Evolutionary conservation across 2,797 vertebrate genomes (phyloP), one percentile per base, ranked within the genome.

Genomic region (Agapornis canus): DNA sequence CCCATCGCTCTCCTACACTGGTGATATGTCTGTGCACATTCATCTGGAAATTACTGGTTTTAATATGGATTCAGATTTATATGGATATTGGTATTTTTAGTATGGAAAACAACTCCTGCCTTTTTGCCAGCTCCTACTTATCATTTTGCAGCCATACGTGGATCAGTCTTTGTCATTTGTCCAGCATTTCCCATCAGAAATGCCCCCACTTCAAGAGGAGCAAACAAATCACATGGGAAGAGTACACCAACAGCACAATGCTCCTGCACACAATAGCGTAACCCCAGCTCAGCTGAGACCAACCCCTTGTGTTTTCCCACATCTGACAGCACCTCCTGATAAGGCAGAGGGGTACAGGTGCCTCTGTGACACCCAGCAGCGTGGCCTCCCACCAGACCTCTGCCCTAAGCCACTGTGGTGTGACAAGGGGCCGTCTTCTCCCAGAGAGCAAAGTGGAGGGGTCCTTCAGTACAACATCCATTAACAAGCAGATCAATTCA

Each of bases 391-490:
- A n/a, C 23, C 21, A 6, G 5, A 48, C 21, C 23, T 60, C 60
- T 18, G 31, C 31, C 75, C 21, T 3, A 20, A 40, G 27, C 43
- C 19, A 1, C 2, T 0, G 2, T 17, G 5, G 9, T 4, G 17
- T 31, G 22, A 37, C 5, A 0, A 40, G 0, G 0, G 4, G 6
- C n/a, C 21, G 6, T 7, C 68, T 76, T 47, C 10, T 10, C 60
- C 45, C 75, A 21, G n/a, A 26, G 0, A 17, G 21, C 11, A 4
- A 51, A 27, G 23, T 6, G 4, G 13, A 88, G 32, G 45, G 31
- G 54, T 85, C 70, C 65, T 84, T 73, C 68, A 7, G 29, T 3
- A 9, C 15, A 26, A 72, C 47, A 35, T 69, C 64, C 69, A 90
- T 95, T 88, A 95, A 86, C 54, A 52, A 72, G 42, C 63, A 65